These are phyloP conservation scores for Dryoscopus gambensis DNA, from an alignment of 2,113 vertebrate genomes.

Conservation along the genomic window DNA sequence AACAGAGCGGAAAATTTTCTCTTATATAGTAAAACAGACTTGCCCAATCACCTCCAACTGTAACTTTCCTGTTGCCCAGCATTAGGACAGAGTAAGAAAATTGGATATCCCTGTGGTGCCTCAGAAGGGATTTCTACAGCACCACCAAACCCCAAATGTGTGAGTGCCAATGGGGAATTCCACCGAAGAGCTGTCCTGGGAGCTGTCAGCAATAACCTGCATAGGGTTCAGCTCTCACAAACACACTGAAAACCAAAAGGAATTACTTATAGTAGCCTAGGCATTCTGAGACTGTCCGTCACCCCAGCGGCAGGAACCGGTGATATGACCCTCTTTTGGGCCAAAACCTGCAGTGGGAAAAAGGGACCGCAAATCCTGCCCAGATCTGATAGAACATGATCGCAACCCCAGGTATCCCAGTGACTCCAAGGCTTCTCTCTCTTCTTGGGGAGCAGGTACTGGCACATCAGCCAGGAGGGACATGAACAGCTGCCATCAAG, in stretches of 20 bases:
- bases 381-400: not conserved
- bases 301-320: not conserved
- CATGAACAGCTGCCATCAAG: not conserved
- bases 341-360: not conserved
- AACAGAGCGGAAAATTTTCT: not conserved
- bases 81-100: not conserved
- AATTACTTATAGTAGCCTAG: not conserved
- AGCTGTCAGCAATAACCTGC: not conserved
- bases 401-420: not conserved
- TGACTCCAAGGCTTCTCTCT: not conserved
- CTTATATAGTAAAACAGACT: not conserved
- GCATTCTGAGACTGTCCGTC: not conserved
- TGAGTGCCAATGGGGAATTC: not conserved
- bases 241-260: not conserved
- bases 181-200: not conserved
- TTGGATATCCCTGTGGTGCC: not conserved
- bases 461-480: not conserved
- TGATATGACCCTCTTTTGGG: not conserved
- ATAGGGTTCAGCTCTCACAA: not conserved
- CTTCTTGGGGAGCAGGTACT: not conserved
- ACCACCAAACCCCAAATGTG: not conserved
- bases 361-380: not conserved
- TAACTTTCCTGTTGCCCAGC: not conserved
- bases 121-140: not conserved
- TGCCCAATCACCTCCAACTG: not conserved